A percentile compares a stretch with the other conserved stretches of the same genome.
These are phyloP conservation scores for Albula glossodonta DNA, from an alignment of 2,113 vertebrate genomes.

Conservation along the genomic window DNA sequence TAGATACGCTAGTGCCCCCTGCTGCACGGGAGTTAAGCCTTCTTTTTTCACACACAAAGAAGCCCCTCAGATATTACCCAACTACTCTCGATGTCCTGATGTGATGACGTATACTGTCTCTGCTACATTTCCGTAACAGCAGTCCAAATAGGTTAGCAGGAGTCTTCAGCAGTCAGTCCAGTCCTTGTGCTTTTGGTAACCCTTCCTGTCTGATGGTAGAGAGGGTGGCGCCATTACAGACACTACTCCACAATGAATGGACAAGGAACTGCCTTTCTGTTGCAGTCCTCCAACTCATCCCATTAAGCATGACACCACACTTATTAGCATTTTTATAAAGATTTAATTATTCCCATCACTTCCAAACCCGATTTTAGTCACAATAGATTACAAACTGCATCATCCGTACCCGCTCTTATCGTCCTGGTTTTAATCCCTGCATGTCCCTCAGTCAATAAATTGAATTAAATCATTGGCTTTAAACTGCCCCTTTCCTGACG, in stretches of 20 bases:
- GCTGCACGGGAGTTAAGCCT: background rate
- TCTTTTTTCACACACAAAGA: background rate
- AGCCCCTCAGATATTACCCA: background rate
- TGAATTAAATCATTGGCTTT: slow-evolving; percentile 67
- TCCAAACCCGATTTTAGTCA: slow-evolving; percentile 43
- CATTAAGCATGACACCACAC: slow-evolving; percentile 47
- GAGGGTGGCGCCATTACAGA: background rate
- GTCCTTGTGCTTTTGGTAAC: background rate
- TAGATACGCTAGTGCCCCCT: background rate
- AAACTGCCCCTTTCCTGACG: slow-evolving; percentile 58
- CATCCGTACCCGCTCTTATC: slow-evolving; percentile 37
- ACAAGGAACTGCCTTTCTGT: background rate
- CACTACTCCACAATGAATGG: background rate
- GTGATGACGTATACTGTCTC: background rate
- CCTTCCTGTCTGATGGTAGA: background rate
- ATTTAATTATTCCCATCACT: slow-evolving; percentile 50
- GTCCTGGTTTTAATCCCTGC: slow-evolving; percentile 46
- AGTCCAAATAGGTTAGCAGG: background rate
- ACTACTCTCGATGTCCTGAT: background rate
- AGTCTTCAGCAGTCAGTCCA: background rate
- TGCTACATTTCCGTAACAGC: background rate
- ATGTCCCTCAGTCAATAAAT: slow-evolving; percentile 54
- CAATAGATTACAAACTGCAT: slow-evolving; percentile 51
- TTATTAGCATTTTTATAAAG: slow-evolving; percentile 49
- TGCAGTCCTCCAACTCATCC: background rate